Conservation (phyloP, 1,140 invertebrate genomes). For the Neodiprion fabricii region DNA sequence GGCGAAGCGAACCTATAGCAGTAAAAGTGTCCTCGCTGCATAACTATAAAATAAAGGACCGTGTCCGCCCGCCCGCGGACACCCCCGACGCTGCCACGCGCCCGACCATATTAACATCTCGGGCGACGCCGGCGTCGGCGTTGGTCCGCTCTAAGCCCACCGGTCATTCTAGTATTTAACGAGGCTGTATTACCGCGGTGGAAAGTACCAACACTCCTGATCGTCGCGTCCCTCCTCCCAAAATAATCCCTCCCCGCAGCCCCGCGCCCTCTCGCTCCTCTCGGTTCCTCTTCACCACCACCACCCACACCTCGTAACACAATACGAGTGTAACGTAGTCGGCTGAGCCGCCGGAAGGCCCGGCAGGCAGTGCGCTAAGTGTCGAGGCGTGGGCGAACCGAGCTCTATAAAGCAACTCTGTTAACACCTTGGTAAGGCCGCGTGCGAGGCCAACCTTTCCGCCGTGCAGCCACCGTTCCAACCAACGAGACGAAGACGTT, state of each 20-base stretch:
- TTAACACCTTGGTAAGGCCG: slow-evolving; percentile 42
- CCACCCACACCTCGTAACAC: slow-evolving; percentile 23
- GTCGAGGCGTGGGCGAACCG: slow-evolving; percentile 43
- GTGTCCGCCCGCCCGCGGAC: slow-evolving; percentile 25
- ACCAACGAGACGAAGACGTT: too few relatives aligned
- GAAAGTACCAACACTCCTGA: slow-evolving; percentile 13
- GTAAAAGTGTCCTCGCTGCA: slow-evolving; percentile 53
- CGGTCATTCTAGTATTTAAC: slow-evolving; percentile 49
- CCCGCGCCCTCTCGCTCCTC: slow-evolving; percentile 9
- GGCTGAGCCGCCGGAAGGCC: slow-evolving; percentile 21
- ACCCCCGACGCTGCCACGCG: slow-evolving; percentile 27
- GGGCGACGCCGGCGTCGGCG: slow-evolving; percentile 2
- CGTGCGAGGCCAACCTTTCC: background rate
- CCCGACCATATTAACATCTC: slow-evolving; percentile 45
- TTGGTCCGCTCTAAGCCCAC: slow-evolving; percentile 34
- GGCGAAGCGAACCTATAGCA: slow-evolving; percentile 37
- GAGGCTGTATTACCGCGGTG: slow-evolving; percentile 35
- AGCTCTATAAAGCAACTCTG: slow-evolving; percentile 47
- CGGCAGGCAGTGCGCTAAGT: slow-evolving; percentile 28
- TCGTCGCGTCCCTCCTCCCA: slow-evolving; percentile 18
- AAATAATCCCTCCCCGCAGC: slow-evolving; percentile 24
- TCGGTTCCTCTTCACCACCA: slow-evolving; percentile 18
- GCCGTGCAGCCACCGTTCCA: too few relatives aligned
- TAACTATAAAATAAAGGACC: slow-evolving; percentile 54
- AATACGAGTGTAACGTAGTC: slow-evolving; percentile 11